phyloP scores from a whole-genome alignment of 2,113 vertebrate species.

The Etheostoma spectabile region DNA sequence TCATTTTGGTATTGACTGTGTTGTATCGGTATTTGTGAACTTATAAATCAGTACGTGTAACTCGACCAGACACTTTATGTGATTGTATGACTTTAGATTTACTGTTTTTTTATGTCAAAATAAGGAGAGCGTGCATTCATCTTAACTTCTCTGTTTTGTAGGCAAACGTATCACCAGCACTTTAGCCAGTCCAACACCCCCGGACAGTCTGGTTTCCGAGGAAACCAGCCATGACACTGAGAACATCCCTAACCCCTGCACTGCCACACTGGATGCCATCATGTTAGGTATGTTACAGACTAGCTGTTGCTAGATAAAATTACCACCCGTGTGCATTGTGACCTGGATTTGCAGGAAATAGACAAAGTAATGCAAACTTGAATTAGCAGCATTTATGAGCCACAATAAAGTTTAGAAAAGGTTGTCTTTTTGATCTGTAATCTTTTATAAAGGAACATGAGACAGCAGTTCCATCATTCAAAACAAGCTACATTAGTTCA shows the following conservation, averaged over 20 bases:
- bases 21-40: neutral
- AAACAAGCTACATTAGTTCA: no score
- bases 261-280: conserved; percentile 86
- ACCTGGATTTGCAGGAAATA: neutral
- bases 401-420: neutral
- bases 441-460: neutral
- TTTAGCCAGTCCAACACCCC: conserved; percentile 23
- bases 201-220: conserved; percentile 54
- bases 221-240: conserved; percentile 41
- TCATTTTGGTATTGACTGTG: neutral
- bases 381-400: neutral
- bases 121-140: neutral
- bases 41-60: neutral
- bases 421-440: no score
- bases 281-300: conserved; percentile 84
- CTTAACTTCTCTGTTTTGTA: conserved; percentile 39
- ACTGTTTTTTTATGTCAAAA: neutral
- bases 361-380: neutral
- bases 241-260: conserved; percentile 86
- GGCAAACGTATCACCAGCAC: conserved; percentile 60
- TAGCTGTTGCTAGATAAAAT: neutral
- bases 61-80: neutral
- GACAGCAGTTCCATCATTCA: neutral
- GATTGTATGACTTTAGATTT: neutral
- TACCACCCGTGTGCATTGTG: neutral